These are phyloP conservation scores for Aromia moschata DNA, from an alignment of 2,888 invertebrate species.

Conservation along the genomic window DNA sequence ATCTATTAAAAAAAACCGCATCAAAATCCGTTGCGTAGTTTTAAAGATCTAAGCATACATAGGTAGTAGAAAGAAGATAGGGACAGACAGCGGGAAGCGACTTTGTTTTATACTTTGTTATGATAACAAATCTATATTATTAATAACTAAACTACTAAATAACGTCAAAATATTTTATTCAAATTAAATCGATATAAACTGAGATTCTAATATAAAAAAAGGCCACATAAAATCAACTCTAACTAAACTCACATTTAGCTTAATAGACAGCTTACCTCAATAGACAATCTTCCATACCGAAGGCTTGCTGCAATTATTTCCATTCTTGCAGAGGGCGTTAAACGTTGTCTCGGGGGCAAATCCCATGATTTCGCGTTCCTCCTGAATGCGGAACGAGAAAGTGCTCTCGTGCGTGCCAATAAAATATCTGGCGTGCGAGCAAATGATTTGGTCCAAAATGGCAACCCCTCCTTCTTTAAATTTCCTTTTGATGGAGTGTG, in stretches of 20 bases:
- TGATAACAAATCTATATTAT: too few relatives aligned
- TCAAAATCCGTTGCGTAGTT: too few relatives aligned
- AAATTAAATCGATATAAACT: too few relatives aligned
- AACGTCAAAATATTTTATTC: too few relatives aligned
- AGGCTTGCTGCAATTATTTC: constrained; percentile 75
- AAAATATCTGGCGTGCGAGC: constrained; percentile 86
- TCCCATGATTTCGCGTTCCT: constrained; percentile 95
- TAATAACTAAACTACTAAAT: too few relatives aligned
- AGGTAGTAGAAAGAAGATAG: too few relatives aligned
- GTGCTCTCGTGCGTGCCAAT: constrained; percentile 95
- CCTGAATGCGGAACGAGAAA: constrained; percentile 95
- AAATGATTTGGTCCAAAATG: constrained; percentile 95
- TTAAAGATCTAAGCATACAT: too few relatives aligned
- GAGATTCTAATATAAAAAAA: too few relatives aligned
- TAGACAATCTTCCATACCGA: constrained; percentile 80
- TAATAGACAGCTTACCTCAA: constrained; percentile 51
- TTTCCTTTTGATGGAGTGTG: constrained; percentile 62
- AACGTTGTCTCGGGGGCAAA: constrained; percentile 84
- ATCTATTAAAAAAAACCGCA: too few relatives aligned
- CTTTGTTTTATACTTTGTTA: too few relatives aligned
- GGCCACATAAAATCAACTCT: too few relatives aligned
- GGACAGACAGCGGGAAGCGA: too few relatives aligned
- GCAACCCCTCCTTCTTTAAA: constrained; percentile 87
- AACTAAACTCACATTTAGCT: background rate
- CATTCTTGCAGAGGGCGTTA: constrained; percentile 81